phyloP scores from a whole-genome alignment of 2,113 vertebrate genomes.

The Sula dactylatra region DNA sequence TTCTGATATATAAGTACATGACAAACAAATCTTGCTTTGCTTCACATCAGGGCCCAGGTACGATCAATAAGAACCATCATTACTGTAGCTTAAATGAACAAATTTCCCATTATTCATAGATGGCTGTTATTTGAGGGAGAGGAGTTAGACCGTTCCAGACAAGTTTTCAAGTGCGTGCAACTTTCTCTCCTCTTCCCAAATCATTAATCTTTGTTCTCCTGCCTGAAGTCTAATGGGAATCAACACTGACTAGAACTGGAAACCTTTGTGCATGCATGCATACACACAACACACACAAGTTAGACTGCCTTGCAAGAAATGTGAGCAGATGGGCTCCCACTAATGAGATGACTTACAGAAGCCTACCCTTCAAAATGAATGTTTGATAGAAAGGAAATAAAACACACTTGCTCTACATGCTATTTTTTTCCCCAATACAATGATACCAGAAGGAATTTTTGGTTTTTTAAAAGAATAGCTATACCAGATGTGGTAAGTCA shows the following conservation, averaged over 20 bases:
- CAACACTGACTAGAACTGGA: background rate
- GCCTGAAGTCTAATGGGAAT: background rate
- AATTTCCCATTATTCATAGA: background rate
- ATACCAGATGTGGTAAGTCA: background rate
- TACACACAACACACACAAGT: background rate
- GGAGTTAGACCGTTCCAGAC: background rate
- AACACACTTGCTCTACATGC: background rate
- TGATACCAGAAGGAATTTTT: background rate
- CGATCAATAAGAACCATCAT: background rate
- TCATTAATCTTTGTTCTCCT: background rate
- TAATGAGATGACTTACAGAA: constrained; percentile 25
- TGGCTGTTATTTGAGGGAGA: background rate
- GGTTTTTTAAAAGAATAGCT: background rate
- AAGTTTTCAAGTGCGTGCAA: background rate
- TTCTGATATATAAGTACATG: background rate
- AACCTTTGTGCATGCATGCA: background rate
- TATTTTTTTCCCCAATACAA: background rate
- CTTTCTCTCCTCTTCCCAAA: background rate
- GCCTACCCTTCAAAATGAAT: background rate
- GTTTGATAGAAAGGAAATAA: background rate
- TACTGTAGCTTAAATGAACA: background rate
- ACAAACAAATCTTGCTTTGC: background rate
- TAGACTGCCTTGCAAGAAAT: background rate
- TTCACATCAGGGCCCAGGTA: background rate
- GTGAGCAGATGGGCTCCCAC: constrained; percentile 10